Evolutionary conservation across 2,797 vertebrate genomes (phyloP).

Genomic region (Acipenser oxyrinchus): DNA sequence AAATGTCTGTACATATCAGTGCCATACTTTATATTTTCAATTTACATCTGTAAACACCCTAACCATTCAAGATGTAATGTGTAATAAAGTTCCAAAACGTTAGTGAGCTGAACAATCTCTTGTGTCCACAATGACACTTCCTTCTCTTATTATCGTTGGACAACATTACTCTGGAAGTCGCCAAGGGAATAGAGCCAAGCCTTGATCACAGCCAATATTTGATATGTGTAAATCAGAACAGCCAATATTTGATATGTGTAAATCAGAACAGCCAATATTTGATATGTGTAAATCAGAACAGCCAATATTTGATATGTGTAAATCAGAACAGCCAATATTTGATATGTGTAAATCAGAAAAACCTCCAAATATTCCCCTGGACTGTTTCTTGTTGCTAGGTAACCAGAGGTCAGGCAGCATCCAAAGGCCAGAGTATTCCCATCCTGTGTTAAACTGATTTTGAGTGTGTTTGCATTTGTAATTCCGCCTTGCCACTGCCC

Average conservation of each 20-base stretch:
- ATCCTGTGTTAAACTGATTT: conserved; percentile 20
- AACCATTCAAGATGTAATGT: too few species aligned
- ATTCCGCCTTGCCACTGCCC: not conserved
- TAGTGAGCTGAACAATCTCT: not conserved
- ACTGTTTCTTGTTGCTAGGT: conserved; percentile 46
- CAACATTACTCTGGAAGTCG: conserved; percentile 21
- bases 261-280: conserved; percentile 46
- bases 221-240: conserved; percentile 41
- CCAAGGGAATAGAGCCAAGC: conserved; percentile 35
- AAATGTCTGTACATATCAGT: too few species aligned
- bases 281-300: conserved; percentile 41
- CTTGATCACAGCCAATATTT: conserved; percentile 36
- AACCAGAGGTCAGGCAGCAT: conserved; percentile 38
- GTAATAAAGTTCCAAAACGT: not conserved
- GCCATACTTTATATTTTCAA: too few species aligned
- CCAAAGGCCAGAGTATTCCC: conserved; percentile 49
- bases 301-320: conserved; percentile 39
- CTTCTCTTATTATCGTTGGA: not conserved
- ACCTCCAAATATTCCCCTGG: conserved; percentile 32
- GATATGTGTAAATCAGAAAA: conserved; percentile 37
- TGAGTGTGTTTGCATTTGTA: conserved; percentile 19
- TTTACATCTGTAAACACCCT: too few species aligned
- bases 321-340: conserved; percentile 42
- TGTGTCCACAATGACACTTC: conserved; percentile 11
- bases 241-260: conserved; percentile 39